Percentiles rank a stretch among this genome's conserved stretches.
Evolutionary conservation across 2,797 vertebrate genomes (phyloP).

Genomic region (Chiloscyllium punctatum): DNA sequence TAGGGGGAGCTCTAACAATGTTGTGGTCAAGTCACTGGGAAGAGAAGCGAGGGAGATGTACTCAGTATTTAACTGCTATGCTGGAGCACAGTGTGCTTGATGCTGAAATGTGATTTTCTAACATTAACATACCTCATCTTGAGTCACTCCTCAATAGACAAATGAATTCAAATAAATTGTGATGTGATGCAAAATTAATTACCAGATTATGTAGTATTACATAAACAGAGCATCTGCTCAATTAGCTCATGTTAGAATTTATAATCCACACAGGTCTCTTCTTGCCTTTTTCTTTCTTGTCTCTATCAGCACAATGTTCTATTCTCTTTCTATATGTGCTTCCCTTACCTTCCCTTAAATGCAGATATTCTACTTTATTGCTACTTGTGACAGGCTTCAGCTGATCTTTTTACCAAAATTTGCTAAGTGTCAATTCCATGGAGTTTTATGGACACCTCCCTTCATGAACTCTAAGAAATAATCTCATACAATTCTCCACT

Average conservation of each 20-base stretch:
- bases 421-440: no score
- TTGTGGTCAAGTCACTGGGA: not conserved
- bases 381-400: no score
- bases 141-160: not conserved
- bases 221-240: not conserved
- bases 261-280: not conserved
- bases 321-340: not conserved
- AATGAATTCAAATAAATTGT: not conserved
- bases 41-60: not conserved
- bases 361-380: no score
- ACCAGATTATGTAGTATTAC: not conserved
- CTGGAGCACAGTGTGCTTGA: not conserved
- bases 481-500: no score
- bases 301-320: not conserved
- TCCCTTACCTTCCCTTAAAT: not conserved
- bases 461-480: no score
- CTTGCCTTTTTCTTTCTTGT: not conserved
- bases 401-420: no score
- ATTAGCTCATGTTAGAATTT: not conserved
- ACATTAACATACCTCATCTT: not conserved
- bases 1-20: slow-evolving; percentile 2
- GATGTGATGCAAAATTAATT: not conserved
- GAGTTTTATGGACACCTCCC: no score
- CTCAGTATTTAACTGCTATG: not conserved
- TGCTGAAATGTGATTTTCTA: not conserved